Base-by-base conservation (phyloP, 2,888 invertebrate genomes). In the Nudaria mundana region DNA sequence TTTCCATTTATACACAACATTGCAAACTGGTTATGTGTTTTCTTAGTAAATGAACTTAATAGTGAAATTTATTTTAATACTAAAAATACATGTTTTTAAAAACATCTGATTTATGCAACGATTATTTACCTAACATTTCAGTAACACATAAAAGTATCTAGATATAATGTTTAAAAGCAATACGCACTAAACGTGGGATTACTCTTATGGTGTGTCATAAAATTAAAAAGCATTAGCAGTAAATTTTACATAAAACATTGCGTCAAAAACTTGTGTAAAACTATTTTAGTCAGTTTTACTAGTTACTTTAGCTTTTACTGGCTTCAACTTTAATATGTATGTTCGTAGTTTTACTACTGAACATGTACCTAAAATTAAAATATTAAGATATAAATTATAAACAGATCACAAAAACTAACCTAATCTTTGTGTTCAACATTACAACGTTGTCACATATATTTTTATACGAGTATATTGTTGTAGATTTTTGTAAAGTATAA, bases 171-270 rank as follows among this genome's bases (percentile, higher is more conserved):
- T 48, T 43, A 29, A 48, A 40, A 44, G 36, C 38, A 39, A 48
- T 43, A 46, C 30, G 38, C 44, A 48, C 55, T 50, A 59, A 56
- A 66, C 51, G 55, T 48, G 42, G 49, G 52, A 57, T 61, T 55
- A 61, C 48, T 53, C 53, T 60, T 56, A 65, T 61, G 60, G 62
- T 53, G 42, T 45, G 45, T 44, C 41, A 66, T 72, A 61, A 74
- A 68, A 66, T 71, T 69, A 66, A 69, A 72, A 66, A 60, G 63
- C 60, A 50, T 63, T 66, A 54, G 62, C 47, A 56, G 52, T 71
- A 65, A 67, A 63, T 52, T 47, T 48, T 42, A 55, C 57, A 45
- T 57, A 48, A 57, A 56, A 56, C 52, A 48, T 52, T 52, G 49
- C 63, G 37, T 48, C 41, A 53, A 48, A 46, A 53, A 42, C 11